Percentiles rank a stretch among this genome's conserved stretches.
Conservation (phyloP, 2,888 invertebrate species). For the Carpatolechia fugitivella region DNA sequence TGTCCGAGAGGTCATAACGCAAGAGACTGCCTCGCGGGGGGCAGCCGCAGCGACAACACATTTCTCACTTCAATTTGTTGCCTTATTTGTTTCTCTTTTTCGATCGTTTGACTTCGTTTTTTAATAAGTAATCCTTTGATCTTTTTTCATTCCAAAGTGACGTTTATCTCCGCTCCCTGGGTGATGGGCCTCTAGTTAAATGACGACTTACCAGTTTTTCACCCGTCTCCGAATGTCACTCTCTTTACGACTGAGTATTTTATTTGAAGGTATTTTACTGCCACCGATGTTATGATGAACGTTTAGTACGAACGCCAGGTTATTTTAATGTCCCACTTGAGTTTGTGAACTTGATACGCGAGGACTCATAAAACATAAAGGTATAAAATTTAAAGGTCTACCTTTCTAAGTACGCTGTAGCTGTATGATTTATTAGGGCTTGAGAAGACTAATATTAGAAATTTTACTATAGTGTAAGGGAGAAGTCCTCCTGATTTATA, state of each 20-base stretch:
- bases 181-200: constrained; percentile 65
- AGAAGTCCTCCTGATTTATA: neutral
- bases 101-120: constrained; percentile 65
- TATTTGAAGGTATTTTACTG: constrained; percentile 72
- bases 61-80: constrained; percentile 75
- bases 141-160: constrained; percentile 75
- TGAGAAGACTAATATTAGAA: neutral
- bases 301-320: constrained; percentile 52
- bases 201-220: constrained; percentile 71
- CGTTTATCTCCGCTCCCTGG: constrained; percentile 73
- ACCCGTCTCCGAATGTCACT: constrained; percentile 68
- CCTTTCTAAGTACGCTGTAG: constrained; percentile 10
- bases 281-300: constrained; percentile 73
- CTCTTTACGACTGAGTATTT: constrained; percentile 71
- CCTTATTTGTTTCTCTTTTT: constrained; percentile 65
- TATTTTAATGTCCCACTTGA: constrained; percentile 64
- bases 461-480: neutral
- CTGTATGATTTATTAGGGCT: constrained; percentile 13
- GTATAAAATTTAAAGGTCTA: constrained; percentile 32
- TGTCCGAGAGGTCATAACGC: constrained; percentile 32
- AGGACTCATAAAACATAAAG: constrained; percentile 49
- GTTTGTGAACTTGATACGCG: constrained; percentile 57
- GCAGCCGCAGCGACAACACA: constrained; percentile 62
- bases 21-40: constrained; percentile 55
- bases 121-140: constrained; percentile 51